Conservation (phyloP, 2,113 vertebrate genomes). For the Opisthocomus hoazin region DNA sequence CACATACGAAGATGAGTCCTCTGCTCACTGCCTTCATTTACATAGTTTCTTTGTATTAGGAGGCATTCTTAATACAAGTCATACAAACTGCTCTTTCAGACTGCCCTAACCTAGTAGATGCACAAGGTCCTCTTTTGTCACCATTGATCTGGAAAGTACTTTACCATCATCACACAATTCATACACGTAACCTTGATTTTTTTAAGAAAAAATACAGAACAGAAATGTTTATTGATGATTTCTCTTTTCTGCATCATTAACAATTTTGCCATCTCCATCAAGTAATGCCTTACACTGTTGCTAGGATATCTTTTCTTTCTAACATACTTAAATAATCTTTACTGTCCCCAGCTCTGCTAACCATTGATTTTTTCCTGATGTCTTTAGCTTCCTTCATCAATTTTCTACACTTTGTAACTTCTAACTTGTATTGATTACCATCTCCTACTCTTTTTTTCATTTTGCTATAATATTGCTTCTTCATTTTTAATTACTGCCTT, state of each 20-base stretch:
- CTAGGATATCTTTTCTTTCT: conserved; percentile 13
- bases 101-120: not conserved
- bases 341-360: conserved; percentile 2
- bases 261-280: conserved; percentile 6
- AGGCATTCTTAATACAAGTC: not conserved
- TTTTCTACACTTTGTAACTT: conserved; percentile 33
- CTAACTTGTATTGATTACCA: conserved; percentile 12
- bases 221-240: conserved; percentile 34
- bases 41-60: not conserved
- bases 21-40: not conserved
- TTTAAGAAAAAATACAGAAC: not conserved
- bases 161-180: not conserved
- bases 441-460: not conserved
- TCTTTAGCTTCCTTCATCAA: conserved; percentile 30
- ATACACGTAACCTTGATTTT: not conserved
- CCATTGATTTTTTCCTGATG: conserved; percentile 43
- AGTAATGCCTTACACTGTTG: not conserved
- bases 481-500: conserved; percentile 10
- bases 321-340: conserved; percentile 50
- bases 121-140: not conserved
- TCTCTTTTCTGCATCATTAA: conserved; percentile 42
- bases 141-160: not conserved
- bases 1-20: not conserved
- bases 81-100: not conserved
- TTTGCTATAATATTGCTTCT: conserved; percentile 5